phyloP scores from a whole-genome alignment of 1,140 invertebrate species.

The Zophobas morio region DNA sequence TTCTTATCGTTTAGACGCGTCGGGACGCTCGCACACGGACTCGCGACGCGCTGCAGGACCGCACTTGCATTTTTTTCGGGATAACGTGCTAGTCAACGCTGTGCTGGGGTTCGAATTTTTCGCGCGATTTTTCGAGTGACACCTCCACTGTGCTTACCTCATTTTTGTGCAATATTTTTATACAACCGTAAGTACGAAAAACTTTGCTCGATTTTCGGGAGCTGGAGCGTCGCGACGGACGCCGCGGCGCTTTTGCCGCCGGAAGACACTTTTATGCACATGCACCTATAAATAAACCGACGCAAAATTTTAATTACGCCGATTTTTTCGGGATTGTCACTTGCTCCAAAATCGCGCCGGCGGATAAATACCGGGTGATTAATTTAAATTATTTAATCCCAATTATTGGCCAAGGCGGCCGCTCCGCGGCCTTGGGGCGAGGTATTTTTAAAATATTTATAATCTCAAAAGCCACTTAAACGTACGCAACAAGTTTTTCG shows the following conservation, averaged over 20 bases:
- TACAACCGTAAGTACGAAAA: slow-evolving; percentile 20
- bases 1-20: slow-evolving; percentile 63
- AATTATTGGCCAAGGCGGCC: no score
- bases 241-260: not conserved
- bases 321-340: no score
- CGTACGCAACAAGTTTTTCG: not conserved
- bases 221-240: not conserved
- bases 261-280: not conserved
- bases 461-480: not conserved
- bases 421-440: no score
- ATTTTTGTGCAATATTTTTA: slow-evolving; percentile 36
- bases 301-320: no score
- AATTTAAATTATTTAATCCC: no score
- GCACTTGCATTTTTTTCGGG: not conserved
- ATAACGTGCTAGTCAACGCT: no score
- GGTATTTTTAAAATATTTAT: not conserved
- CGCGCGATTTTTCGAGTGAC: not conserved
- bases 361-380: not conserved
- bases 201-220: not conserved
- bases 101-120: not conserved
- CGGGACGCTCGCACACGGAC: slow-evolving; percentile 49
- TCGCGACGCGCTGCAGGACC: slow-evolving; percentile 23
- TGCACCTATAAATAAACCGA: no score
- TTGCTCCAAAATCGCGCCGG: no score
- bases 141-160: slow-evolving; percentile 12